Percentiles rank a stretch among this genome's conserved stretches.
phyloP scores from a whole-genome alignment of 2,113 vertebrate species.

The Agapornis roseicollis region DNA sequence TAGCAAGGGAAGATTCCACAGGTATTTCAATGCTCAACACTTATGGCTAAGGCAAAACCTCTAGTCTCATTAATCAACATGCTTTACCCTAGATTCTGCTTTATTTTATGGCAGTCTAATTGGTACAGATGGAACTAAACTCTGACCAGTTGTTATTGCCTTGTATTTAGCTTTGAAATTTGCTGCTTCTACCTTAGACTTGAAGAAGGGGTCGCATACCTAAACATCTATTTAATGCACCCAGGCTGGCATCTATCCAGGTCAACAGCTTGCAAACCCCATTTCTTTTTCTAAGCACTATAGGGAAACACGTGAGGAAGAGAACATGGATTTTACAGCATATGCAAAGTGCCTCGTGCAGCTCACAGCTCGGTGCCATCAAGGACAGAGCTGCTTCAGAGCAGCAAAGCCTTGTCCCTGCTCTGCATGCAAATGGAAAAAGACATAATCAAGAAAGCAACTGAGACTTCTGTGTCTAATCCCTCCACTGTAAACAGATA shows the following conservation, averaged over 20 bases:
- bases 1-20: background rate
- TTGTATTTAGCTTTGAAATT: background rate
- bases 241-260: background rate
- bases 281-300: background rate
- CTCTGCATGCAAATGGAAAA: conserved; percentile 16
- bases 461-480: background rate
- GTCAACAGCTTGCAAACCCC: background rate
- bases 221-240: background rate
- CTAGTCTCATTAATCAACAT: background rate
- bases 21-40: background rate
- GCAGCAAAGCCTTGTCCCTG: background rate
- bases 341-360: background rate
- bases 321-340: background rate
- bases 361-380: background rate
- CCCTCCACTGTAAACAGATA: background rate
- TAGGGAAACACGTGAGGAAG: background rate
- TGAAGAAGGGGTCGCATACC: background rate
- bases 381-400: background rate
- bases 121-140: background rate
- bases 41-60: background rate
- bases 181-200: background rate
- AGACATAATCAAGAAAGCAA: background rate
- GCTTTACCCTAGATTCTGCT: background rate
- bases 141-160: background rate
- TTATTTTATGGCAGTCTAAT: background rate